A percentile compares a stretch with the other conserved stretches of the same genome.
phyloP scores from a whole-genome alignment of 2,888 invertebrate species.

The Lycophotia porphyrea region DNA sequence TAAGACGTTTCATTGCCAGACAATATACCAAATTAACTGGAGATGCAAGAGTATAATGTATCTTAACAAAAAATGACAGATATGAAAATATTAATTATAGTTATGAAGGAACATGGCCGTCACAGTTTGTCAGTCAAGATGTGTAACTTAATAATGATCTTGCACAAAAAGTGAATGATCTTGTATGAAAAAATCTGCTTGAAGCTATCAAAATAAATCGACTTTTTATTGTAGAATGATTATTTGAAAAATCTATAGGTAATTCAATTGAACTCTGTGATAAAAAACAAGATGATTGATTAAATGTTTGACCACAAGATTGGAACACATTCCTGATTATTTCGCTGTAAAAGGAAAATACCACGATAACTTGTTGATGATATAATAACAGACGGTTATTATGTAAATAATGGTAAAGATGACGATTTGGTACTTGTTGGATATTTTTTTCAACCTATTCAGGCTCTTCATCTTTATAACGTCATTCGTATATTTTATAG shows the following conservation, averaged over 20 bases:
- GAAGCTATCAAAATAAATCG: conserved; percentile 67
- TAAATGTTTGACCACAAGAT: conserved; percentile 52
- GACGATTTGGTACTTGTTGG: conserved; percentile 19
- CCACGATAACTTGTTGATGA: conserved; percentile 23
- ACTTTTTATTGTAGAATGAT: conserved; percentile 56
- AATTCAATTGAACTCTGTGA: conserved; percentile 38
- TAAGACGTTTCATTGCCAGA: conserved; percentile 50
- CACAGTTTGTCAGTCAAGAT: conserved; percentile 70
- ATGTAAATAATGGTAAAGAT: conserved; percentile 25
- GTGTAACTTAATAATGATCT: conserved; percentile 71
- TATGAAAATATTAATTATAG: conserved; percentile 68
- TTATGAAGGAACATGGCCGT: conserved; percentile 66
- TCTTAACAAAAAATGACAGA: conserved; percentile 66
- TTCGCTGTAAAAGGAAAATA: conserved; percentile 33
- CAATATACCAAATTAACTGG: conserved; percentile 54
- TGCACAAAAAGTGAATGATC: conserved; percentile 61
- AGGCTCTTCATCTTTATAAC: not conserved
- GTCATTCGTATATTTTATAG: no score
- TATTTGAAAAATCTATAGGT: conserved; percentile 49
- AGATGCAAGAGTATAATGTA: conserved; percentile 63
- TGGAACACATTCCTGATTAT: conserved; percentile 34
- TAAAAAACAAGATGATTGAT: conserved; percentile 50
- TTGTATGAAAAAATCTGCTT: conserved; percentile 54
- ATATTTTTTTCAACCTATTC: not conserved
- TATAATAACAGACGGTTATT: conserved; percentile 5